Base-by-base conservation (phyloP, 1,140 invertebrate species). In the Uloborus diversus region DNA sequence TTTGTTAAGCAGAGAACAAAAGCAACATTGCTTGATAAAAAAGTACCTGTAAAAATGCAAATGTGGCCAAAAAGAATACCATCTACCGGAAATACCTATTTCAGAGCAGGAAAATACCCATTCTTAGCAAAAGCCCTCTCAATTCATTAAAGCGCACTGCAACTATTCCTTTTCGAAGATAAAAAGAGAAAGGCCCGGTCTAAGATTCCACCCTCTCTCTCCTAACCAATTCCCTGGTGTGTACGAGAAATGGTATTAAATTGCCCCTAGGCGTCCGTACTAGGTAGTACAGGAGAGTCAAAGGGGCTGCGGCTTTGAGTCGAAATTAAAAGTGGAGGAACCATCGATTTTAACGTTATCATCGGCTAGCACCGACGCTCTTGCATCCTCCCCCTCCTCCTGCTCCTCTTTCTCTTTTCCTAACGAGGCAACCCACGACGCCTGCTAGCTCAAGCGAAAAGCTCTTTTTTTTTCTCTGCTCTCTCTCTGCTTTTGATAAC, bases 271-370 rank as follows among this genome's bases (percentile, higher is more conserved):
- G 33, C 57, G 37, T 75, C 20, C 56, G 32, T 59, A 37, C 70
- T 49, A 37, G 57, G 64, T 33, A 25, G 68, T 59, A 53, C 49
- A 20, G n/a, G 49, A 59, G 53, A 71, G 51, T 65, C 73, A 64
- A 65, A 65, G 73, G n/a, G n/a, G 59, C 59, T 65, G 61, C 30
- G 73, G 73, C 73, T 76, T 75, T 53, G 49, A 65, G 73, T 76
- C 32, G 73, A 76, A 76, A 76, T 76, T 76, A 76, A 76, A 76
- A 76, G 73, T 76, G 73, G 73, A 76, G 69, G 49, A 47, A 42
- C 28, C 73, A 76, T 76, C 73, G 73, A 76, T 76, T 76, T 61
- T 42, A 57, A 64, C 62, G 73, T 76, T 76, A 76, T 76, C 73
- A 65, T 76, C 73, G 47, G 73, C 73, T 42, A 57, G 61, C 73